Evolutionary conservation across 2,888 invertebrate species (phyloP), one percentile per base, ranked within the genome.

Genomic region (Drosophila dives): DNA sequence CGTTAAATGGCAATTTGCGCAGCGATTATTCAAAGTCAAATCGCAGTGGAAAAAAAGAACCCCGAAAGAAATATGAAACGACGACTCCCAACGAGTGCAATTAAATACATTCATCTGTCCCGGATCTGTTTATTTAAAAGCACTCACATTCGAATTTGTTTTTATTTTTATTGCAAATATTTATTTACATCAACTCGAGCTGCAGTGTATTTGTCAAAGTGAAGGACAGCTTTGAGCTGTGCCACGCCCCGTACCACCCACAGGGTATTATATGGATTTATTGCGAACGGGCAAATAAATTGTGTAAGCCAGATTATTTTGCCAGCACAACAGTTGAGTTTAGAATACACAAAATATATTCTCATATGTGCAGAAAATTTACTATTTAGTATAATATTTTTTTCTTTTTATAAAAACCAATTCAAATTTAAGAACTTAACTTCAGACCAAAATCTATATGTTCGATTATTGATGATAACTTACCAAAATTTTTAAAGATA

Each of bases 1-100:
- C 73, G 75, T 79, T 86, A 82, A 88, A 80, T 71, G 80, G 77
- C 82, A 72, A 88, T 83, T 86, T 88, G 82, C 82, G 88, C 88
- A 86, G 69, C 72, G 67, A 86, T 86, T 85, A 80, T 85, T 86
- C 83, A 86, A 78, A 55, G 79, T 72, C 66, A 74, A 62, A 23
- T 23, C 23, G 45, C 23, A 45, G 17, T 0, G 38, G 17, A 1
- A 40, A n/a, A 17, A 42, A 72, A 55, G 33, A 33, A 29, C 6
- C 38, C 50, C 12, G n/a, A 67, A 63, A 49, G 40, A 64, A 34
- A 20, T 29, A 48, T 20, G 60, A 23, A 59, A 26, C 32, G 36
- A 50, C 71, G 56, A 63, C 29, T 49, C n/a, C 11, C 12, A 56
- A 33, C 60, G 45, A 54, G 64, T 34, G 63, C 77, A 80, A 80